Evolutionary conservation across 2,888 invertebrate genomes (phyloP).

Genomic region (Bruchidius siliquastri): DNA sequence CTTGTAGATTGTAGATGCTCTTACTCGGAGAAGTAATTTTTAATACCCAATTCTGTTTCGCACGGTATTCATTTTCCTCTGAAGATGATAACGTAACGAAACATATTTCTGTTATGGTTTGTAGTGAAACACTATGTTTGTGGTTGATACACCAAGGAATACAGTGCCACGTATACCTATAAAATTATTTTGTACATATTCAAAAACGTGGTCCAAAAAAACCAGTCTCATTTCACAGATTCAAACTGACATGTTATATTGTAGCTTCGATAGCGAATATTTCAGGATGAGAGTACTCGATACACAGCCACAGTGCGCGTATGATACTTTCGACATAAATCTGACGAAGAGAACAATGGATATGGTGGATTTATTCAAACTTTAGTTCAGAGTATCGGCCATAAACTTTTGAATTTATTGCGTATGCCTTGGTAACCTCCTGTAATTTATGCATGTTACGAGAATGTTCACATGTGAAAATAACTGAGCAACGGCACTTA

Average conservation of each 20-base stretch:
- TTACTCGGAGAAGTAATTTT: too few relatives aligned
- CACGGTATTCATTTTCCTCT: too few relatives aligned
- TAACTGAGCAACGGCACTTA: neutral
- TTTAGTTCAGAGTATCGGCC: slow-evolving; percentile 20
- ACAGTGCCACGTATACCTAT: too few relatives aligned
- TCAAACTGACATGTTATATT: neutral
- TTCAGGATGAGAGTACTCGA: neutral
- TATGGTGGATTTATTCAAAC: slow-evolving; percentile 19
- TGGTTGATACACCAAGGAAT: too few relatives aligned
- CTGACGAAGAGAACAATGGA: slow-evolving; percentile 17
- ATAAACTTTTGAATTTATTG: slow-evolving; percentile 23
- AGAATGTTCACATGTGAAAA: neutral
- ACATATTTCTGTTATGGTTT: too few relatives aligned
- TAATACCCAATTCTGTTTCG: too few relatives aligned
- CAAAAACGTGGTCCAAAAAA: too few relatives aligned
- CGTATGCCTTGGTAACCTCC: neutral
- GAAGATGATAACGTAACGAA: too few relatives aligned
- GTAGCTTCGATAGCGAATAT: neutral
- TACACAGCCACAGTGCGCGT: neutral
- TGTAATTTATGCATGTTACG: neutral
- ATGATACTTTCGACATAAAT: slow-evolving; percentile 14
- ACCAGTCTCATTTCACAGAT: neutral
- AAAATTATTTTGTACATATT: too few relatives aligned
- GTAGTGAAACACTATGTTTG: too few relatives aligned
- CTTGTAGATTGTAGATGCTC: too few relatives aligned